Evolutionary conservation across 1,140 invertebrate genomes (phyloP), one percentile per base, ranked within the genome.

Genomic region (Adelges cooleyi): DNA sequence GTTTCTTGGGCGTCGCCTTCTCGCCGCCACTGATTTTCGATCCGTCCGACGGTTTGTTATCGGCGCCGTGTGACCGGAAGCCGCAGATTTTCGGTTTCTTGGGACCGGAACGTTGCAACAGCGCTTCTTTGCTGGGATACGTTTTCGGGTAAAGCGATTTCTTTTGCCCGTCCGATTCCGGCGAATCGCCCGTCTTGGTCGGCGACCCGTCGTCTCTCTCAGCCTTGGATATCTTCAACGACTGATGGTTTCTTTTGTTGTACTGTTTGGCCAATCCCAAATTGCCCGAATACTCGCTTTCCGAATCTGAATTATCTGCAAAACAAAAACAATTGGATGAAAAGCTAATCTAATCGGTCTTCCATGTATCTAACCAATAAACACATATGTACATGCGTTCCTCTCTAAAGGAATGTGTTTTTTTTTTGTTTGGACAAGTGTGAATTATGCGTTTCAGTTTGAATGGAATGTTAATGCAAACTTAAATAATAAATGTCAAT

Each of bases 271-370:
- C 18, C 10, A 33, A 33, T 9, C 25, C 42, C n/a, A 48, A 29
- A 20, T 46, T 62, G 9, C 5, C 27, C 9, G 42, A 22, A n/a
- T n/a, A 48, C 22, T 62, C 56, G 22, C 25, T 20, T 29, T 62
- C 56, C 0, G 56, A 62, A 48, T 62, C 56, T 0, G 56, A 62
- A 62, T 62, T 62, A 20, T 62, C 56, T 62, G n/a, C 1, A 29
- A 44, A 10, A 38, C 17, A 36, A 9, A 23, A 49, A 13, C n/a
- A n/a, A n/a, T n/a, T n/a, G n/a, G n/a, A n/a, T n/a, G n/a, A n/a
- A n/a, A n/a, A n/a, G n/a, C n/a, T n/a, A n/a, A n/a, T n/a, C n/a
- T n/a, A n/a, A n/a, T n/a, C n/a, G n/a, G n/a, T n/a, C n/a, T n/a
- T n/a, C n/a, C n/a, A n/a, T n/a, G n/a, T n/a, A n/a, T n/a, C n/a